Evolutionary conservation across 2,113 vertebrate species (phyloP), one percentile per base, ranked within the genome.

Genomic region (Lepus americanus): DNA sequence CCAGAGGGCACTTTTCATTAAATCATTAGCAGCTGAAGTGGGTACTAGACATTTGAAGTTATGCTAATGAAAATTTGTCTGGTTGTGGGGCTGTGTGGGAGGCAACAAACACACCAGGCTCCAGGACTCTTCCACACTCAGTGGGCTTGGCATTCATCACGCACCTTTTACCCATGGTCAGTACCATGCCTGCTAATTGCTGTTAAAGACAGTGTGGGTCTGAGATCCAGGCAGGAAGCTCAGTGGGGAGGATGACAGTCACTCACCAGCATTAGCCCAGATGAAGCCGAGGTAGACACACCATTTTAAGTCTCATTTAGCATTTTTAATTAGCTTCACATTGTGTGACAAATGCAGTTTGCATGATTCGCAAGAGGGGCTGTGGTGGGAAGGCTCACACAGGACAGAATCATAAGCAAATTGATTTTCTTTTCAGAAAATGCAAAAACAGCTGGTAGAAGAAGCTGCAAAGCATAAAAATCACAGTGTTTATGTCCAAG

Each of bases 231-330:
- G 94, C 82, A 72, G 1, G 23, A 49, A 67, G 80, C 93, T 91
- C 80, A 31, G 36, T 1, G 20, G 83, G 63, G 20, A 69, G 51
- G 66, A 36, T 7, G 20, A 4, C 0, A 78, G 80, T 70, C 44
- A 20, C 3, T 83, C 55, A 74, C 90, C 67, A 91, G 96, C 77
- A 7, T 83, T 87, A 92, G 92, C 61, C 49, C 27, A 84, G 92
- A 92, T 6, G 1, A 97, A 94, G 87, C 44, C 51, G 51, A 36
- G 83, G 31, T 1, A 93, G 96, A 81, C 64, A 93, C 77, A 87
- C 51, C 90, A 89, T 89, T 97, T 96, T 96, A 97, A 96, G 88
- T 70, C 92, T 90, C 90, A 82, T 96, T 97, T 97, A 96, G 83
- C 92, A 96, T 96, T 98, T 88, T 97, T 33, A 94, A 77, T 97